Evolutionary conservation across 1,140 invertebrate species (phyloP).

Genomic region (Microplitis demolitor): DNA sequence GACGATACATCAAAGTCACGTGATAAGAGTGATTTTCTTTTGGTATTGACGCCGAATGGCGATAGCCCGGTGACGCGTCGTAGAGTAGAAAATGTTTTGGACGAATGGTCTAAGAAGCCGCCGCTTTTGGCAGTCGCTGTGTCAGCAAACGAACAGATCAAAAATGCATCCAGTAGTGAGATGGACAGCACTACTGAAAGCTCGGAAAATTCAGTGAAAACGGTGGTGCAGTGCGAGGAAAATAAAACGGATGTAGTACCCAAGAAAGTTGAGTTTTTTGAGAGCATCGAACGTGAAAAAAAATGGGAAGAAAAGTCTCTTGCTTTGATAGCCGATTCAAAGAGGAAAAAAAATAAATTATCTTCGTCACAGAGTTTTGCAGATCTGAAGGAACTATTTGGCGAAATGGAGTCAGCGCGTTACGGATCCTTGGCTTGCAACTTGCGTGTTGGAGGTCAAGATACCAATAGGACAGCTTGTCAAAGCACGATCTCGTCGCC

Average conservation of each 20-base stretch:
- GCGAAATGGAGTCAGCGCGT: constrained; percentile 65
- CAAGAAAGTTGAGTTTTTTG: constrained; percentile 80
- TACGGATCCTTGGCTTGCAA: constrained; percentile 33
- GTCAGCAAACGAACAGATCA: constrained; percentile 39
- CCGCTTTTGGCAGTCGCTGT: constrained; percentile 36
- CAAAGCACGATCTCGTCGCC: constrained; percentile 44
- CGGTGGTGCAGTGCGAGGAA: constrained; percentile 64
- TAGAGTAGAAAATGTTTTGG: constrained; percentile 58
- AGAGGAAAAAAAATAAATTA: constrained; percentile 31
- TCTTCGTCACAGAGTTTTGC: constrained; percentile 72
- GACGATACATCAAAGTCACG: constrained; percentile 42
- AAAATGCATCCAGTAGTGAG: constrained; percentile 63
- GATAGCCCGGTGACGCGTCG: constrained; percentile 42
- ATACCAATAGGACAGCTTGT: constrained; percentile 20
- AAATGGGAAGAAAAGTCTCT: constrained; percentile 47
- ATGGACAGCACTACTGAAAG: constrained; percentile 68
- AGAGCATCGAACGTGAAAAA: constrained; percentile 63
- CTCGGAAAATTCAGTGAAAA: constrained; percentile 71
- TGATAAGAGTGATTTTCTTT: constrained; percentile 58
- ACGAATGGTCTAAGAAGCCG: constrained; percentile 58
- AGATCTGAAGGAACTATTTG: constrained; percentile 78
- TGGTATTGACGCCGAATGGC: constrained; percentile 60
- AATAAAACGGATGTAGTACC: constrained; percentile 65
- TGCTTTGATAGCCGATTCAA: neutral
- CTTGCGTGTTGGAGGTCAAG: neutral